These are phyloP conservation scores for Varroa destructor DNA, from an alignment of 1,140 invertebrate species.

Conservation along the genomic window DNA sequence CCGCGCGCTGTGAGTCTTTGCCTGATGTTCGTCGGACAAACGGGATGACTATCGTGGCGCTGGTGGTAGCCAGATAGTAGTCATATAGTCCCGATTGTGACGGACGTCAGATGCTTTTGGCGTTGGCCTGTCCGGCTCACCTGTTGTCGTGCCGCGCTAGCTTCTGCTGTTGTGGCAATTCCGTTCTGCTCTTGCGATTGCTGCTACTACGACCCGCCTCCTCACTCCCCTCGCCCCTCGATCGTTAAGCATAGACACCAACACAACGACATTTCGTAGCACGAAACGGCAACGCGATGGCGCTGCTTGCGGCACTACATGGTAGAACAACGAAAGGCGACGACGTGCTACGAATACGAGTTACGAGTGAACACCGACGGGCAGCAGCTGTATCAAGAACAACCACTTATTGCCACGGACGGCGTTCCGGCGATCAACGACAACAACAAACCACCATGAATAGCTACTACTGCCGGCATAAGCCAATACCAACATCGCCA, in stretches of 20 bases:
- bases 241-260: too few species aligned
- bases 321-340: too few species aligned
- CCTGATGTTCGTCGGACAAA: slow-evolving; percentile 6
- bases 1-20: not conserved
- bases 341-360: too few species aligned
- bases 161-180: not conserved
- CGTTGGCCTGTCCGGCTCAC: not conserved
- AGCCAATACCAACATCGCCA: not conserved
- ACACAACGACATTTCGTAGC: too few species aligned
- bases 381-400: too few species aligned
- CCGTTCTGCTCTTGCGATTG: not conserved
- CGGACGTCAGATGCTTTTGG: not conserved
- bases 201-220: not conserved
- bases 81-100: not conserved
- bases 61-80: not conserved
- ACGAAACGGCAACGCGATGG: too few species aligned
- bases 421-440: not conserved
- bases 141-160: not conserved
- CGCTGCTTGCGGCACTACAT: too few species aligned
- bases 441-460: not conserved
- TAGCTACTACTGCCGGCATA: not conserved
- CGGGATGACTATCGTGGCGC: slow-evolving; percentile 3
- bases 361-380: too few species aligned
- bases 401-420: not conserved
- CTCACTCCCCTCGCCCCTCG: too few species aligned